phyloP scores from a whole-genome alignment of 2,113 vertebrate genomes.

The Mesembrinibis cayennensis region DNA sequence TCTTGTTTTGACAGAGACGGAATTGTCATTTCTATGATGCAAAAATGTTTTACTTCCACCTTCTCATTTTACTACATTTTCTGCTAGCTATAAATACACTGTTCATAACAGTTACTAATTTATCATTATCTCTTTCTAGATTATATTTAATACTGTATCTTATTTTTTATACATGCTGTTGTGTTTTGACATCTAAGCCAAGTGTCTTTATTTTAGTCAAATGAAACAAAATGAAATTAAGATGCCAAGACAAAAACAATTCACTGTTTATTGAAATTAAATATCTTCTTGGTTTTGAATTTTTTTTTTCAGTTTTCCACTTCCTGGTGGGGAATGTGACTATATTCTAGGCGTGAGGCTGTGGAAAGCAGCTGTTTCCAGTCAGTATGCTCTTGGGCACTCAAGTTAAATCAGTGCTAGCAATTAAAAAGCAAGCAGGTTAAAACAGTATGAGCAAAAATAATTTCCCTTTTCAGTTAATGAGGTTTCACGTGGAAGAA shows the following conservation, averaged over 20 bases:
- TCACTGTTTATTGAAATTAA: neutral
- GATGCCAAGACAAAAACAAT: neutral
- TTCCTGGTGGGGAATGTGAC: neutral
- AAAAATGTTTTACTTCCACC: neutral
- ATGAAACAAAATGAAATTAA: neutral
- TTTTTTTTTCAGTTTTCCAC: neutral
- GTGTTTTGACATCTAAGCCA: conserved; percentile 14
- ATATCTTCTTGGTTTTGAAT: neutral
- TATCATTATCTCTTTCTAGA: neutral
- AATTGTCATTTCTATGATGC: neutral
- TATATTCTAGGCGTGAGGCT: neutral
- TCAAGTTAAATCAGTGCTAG: neutral
- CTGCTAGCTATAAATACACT: neutral
- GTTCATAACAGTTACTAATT: neutral
- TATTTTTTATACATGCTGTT: neutral
- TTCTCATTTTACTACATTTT: neutral
- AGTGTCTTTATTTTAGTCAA: conserved; percentile 13
- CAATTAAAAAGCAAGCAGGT: conserved; percentile 11
- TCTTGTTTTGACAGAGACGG: conserved; percentile 8
- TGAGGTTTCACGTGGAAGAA: neutral
- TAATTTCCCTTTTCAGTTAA: neutral
- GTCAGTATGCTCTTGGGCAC: neutral
- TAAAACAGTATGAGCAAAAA: conserved; percentile 9
- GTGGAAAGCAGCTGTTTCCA: neutral
- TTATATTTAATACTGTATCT: neutral